These are phyloP conservation scores for Temnothorax nylanderi DNA, from an alignment of 1,140 invertebrate genomes.

Conservation along the genomic window DNA sequence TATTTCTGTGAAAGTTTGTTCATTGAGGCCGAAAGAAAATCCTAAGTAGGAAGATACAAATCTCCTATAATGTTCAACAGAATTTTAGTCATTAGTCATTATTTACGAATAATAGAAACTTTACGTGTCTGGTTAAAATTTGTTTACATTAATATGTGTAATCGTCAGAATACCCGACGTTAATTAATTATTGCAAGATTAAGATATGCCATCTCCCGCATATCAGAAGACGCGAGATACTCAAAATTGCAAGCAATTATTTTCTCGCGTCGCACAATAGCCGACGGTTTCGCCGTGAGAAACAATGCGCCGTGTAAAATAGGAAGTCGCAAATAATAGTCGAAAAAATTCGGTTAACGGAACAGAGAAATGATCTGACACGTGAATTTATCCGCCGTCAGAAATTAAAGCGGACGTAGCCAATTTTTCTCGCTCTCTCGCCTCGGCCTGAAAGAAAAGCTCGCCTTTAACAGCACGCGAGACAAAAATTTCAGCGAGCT, in stretches of 20 bases:
- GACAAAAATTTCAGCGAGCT: slow-evolving; percentile 57
- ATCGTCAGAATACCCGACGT: neutral
- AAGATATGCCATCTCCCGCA: neutral
- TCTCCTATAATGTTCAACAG: neutral
- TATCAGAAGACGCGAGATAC: neutral
- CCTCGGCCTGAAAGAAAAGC: neutral
- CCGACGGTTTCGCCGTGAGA: neutral
- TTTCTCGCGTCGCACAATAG: slow-evolving; percentile 15
- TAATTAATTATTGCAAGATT: slow-evolving; percentile 4
- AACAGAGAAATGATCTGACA: slow-evolving; percentile 50
- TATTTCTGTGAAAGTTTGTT: slow-evolving; percentile 2
- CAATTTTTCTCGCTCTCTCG: slow-evolving; percentile 32
- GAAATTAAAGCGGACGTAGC: slow-evolving; percentile 51
- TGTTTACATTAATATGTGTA: neutral
- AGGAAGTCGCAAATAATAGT: slow-evolving; percentile 42
- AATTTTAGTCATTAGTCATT: neutral
- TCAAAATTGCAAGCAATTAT: slow-evolving; percentile 25
- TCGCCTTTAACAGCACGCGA: slow-evolving; percentile 39
- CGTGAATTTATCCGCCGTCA: slow-evolving; percentile 44
- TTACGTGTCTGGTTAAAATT: neutral
- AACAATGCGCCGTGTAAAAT: slow-evolving; percentile 44
- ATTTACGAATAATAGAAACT: neutral
- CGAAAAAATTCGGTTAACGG: slow-evolving; percentile 43
- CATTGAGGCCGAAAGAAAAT: slow-evolving; percentile 4
- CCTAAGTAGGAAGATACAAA: neutral